These are phyloP conservation scores for Nudaria mundana DNA, from an alignment of 2,888 invertebrate species.

Conservation along the genomic window DNA sequence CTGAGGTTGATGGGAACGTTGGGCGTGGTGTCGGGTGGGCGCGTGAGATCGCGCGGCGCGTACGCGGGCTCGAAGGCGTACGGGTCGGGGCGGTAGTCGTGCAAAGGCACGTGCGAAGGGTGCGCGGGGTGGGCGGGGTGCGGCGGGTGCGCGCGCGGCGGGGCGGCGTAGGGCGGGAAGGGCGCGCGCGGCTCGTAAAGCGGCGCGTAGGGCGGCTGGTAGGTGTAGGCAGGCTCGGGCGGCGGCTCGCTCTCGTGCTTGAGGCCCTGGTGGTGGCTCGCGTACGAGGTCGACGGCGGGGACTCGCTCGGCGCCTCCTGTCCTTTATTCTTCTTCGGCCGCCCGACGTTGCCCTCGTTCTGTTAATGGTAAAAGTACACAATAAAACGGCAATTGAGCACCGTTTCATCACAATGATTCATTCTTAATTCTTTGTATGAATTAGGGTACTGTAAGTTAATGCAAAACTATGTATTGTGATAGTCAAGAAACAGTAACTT, in stretches of 20 bases:
- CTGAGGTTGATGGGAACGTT: conserved; percentile 76
- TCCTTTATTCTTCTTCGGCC: conserved; percentile 70
- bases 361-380: conserved; percentile 22
- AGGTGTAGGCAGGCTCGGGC: conserved; percentile 46
- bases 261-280: conserved; percentile 45
- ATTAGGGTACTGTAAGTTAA: too few relatives aligned
- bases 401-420: too few relatives aligned
- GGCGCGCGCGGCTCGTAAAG: conserved; percentile 44
- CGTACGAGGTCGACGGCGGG: conserved; percentile 65
- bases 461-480: too few relatives aligned
- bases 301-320: conserved; percentile 56
- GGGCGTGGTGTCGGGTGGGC: conserved; percentile 54
- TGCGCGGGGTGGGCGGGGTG: conserved; percentile 35
- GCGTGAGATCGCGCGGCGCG: conserved; percentile 56
- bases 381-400: neutral
- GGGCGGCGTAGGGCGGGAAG: conserved; percentile 41
- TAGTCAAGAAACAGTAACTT: neutral
- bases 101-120: conserved; percentile 39
- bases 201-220: conserved; percentile 50
- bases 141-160: conserved; percentile 45
- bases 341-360: conserved; percentile 67
- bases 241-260: conserved; percentile 59
- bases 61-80: conserved; percentile 55
- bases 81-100: conserved; percentile 64
- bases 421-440: too few relatives aligned